A percentile compares a stretch with the other conserved stretches of the same genome.
Evolutionary conservation across 2,113 vertebrate genomes (phyloP).

Genomic region (Morphnarchus princeps): DNA sequence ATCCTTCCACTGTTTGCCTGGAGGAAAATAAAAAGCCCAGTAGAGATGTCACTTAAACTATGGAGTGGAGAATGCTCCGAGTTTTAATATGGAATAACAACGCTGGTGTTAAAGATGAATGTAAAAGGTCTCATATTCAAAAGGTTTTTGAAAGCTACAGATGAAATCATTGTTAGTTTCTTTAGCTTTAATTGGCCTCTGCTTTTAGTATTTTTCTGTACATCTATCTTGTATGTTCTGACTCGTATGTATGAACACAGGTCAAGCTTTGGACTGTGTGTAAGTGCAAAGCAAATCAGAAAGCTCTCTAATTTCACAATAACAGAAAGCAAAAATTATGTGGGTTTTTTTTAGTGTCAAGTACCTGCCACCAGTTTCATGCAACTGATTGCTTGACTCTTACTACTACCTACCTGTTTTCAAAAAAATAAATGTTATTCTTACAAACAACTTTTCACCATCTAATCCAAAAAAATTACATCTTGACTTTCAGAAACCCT

Average conservation of each 20-base stretch:
- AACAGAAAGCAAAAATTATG: neutral
- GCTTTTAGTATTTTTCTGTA: neutral
- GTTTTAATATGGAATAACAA: neutral
- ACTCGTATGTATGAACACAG: neutral
- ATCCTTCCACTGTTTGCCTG: neutral
- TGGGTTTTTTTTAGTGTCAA: neutral
- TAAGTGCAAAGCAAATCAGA: neutral
- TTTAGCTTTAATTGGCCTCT: neutral
- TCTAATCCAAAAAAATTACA: neutral
- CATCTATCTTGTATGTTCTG: neutral
- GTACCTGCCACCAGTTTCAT: neutral
- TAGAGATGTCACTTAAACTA: neutral
- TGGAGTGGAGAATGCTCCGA: neutral
- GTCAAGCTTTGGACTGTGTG: neutral
- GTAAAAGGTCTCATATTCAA: neutral
- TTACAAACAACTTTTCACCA: neutral
- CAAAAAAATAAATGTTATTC: neutral
- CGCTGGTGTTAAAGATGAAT: neutral
- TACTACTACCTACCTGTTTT: neutral
- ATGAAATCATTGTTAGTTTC: neutral
- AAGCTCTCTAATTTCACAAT: neutral
- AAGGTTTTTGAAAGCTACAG: neutral
- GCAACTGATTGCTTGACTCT: neutral
- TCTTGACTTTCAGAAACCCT: neutral
- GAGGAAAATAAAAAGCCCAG: neutral